Conservation (phyloP, 2,888 invertebrate genomes). For the Drosophila sordidula region DNA sequence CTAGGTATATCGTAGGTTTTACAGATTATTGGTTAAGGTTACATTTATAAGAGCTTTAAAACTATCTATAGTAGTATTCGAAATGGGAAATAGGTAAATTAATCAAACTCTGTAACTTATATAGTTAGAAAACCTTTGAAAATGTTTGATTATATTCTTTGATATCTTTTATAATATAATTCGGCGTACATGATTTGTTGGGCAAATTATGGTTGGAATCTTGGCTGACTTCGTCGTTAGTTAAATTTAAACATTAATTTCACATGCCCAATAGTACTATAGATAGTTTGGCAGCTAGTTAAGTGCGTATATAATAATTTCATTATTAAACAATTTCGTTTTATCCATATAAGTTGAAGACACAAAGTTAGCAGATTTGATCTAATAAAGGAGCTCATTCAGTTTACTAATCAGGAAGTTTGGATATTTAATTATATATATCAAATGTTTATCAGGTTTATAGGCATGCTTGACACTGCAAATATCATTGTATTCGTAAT, state of each 20-base stretch:
- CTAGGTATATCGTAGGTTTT: constrained; percentile 32
- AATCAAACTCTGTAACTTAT: too few species aligned
- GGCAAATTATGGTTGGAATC: background rate
- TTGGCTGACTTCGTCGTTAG: background rate
- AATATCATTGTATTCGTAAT: constrained; percentile 21
- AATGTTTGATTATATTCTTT: background rate
- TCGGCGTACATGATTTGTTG: background rate
- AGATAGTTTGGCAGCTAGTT: constrained; percentile 12
- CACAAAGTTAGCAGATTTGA: constrained; percentile 73
- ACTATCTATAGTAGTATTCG: background rate
- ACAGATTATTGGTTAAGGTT: constrained; percentile 17
- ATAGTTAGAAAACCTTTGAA: too few species aligned
- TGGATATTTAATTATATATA: constrained; percentile 27
- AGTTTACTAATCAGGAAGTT: constrained; percentile 35
- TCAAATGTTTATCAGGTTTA: constrained; percentile 15
- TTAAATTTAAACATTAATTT: background rate
- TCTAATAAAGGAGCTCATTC: constrained; percentile 64
- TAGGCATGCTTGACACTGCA: constrained; percentile 42
- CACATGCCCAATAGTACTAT: background rate
- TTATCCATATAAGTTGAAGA: constrained; percentile 56
- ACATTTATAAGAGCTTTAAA: background rate
- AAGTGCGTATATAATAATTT: constrained; percentile 47
- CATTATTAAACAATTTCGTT: constrained; percentile 44
- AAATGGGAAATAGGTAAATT: background rate
- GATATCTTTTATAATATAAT: background rate